Conservation (phyloP, 1,140 invertebrate genomes). For the Leptinotarsa lineolata region DNA sequence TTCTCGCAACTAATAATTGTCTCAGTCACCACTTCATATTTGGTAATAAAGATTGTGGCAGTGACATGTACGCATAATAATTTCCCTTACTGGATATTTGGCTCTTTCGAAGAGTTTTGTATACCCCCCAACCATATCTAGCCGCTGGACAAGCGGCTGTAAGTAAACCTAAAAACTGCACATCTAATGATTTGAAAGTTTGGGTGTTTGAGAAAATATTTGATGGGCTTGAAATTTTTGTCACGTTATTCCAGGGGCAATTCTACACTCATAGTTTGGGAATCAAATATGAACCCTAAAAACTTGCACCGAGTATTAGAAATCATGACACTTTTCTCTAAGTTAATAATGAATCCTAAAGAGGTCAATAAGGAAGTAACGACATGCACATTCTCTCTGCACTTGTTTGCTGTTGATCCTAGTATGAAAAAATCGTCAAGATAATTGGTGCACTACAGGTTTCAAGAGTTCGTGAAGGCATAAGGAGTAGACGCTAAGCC, state of each 20-base stretch:
- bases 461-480: constrained; percentile 7
- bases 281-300: constrained; percentile 20
- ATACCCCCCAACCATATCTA: constrained; percentile 19
- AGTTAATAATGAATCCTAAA: constrained; percentile 28
- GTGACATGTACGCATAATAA: constrained; percentile 6
- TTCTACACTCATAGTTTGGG: constrained; percentile 12
- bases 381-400: background rate
- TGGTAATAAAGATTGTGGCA: background rate
- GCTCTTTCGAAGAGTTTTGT: constrained; percentile 21
- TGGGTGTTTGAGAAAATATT: constrained; percentile 13
- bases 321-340: constrained; percentile 16
- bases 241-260: background rate
- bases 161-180: constrained; percentile 1
- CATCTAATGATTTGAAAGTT: background rate
- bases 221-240: background rate
- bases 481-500: constrained; percentile 22
- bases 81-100: constrained; percentile 12
- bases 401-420: background rate
- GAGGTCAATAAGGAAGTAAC: background rate
- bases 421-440: constrained; percentile 22
- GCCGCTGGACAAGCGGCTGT: background rate
- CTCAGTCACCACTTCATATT: constrained; percentile 23
- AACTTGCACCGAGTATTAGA: background rate
- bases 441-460: constrained; percentile 19
- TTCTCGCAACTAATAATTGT: constrained; percentile 2